Conservation (phyloP, 2,113 vertebrate genomes). For the Butorides virescens region DNA sequence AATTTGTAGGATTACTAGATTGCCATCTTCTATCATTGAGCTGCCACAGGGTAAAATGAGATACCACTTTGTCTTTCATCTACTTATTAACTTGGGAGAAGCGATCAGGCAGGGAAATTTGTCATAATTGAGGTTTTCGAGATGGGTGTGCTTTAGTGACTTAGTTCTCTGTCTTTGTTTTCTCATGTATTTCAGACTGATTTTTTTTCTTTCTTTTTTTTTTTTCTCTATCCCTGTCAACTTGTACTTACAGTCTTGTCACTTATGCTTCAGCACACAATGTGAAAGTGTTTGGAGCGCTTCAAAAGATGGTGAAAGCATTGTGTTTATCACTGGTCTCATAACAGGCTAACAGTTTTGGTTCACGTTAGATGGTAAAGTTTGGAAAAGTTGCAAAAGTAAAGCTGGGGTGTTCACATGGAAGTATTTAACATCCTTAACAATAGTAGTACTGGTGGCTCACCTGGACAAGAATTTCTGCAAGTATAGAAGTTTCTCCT, state of each 20-base stretch:
- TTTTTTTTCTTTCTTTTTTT: background rate
- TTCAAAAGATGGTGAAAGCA: background rate
- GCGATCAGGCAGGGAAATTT: background rate
- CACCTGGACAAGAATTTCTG: background rate
- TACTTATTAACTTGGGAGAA: background rate
- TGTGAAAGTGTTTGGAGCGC: background rate
- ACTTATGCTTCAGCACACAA: background rate
- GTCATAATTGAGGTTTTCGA: background rate
- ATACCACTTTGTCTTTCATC: background rate
- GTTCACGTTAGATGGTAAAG: background rate
- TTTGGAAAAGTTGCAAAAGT: background rate
- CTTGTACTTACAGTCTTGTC: background rate
- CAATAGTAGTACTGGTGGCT: background rate
- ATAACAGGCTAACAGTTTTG: background rate
- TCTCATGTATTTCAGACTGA: background rate
- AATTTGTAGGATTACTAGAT: background rate
- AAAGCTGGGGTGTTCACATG: background rate
- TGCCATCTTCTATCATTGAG: background rate
- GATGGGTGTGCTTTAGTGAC: background rate
- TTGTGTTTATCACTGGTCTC: background rate
- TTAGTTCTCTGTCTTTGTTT: background rate
- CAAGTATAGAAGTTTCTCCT: background rate
- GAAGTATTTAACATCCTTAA: background rate
- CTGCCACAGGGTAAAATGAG: background rate
- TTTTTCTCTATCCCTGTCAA: background rate